Evolutionary conservation across 1,140 invertebrate genomes (phyloP).

Genomic region (Steinernema feltiae): DNA sequence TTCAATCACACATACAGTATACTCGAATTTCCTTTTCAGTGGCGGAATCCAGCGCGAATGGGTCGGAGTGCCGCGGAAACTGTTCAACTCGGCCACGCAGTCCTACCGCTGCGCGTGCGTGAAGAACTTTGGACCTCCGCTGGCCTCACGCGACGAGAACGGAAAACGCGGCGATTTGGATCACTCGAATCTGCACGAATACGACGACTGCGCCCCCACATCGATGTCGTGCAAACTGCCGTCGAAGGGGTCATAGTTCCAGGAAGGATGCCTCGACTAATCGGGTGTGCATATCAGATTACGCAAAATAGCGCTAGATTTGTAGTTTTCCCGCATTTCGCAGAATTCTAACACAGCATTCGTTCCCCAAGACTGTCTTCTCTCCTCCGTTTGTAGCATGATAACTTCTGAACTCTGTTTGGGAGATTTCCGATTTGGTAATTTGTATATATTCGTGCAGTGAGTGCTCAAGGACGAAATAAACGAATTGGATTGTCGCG

Average conservation of each 20-base stretch:
- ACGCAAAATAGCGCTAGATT: background rate
- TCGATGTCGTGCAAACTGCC: constrained; percentile 8
- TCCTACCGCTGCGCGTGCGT: constrained; percentile 75
- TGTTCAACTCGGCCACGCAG: constrained; percentile 66
- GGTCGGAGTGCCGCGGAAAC: constrained; percentile 75
- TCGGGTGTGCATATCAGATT: background rate
- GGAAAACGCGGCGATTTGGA: constrained; percentile 61
- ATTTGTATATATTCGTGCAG: background rate
- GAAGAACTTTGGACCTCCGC: constrained; percentile 60
- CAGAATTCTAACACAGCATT: background rate
- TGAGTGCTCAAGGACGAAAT: background rate
- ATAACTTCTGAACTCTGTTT: background rate
- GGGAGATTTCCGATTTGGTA: background rate
- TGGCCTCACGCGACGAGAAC: constrained; percentile 59
- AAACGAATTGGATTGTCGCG: background rate
- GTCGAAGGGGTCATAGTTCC: background rate
- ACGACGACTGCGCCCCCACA: background rate
- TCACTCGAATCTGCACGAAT: constrained; percentile 62
- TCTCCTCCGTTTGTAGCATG: background rate
- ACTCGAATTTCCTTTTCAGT: constrained; percentile 61
- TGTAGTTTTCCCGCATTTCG: background rate
- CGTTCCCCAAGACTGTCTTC: background rate
- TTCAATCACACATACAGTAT: background rate
- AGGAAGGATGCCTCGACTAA: background rate
- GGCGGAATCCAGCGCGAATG: constrained; percentile 77